Evolutionary conservation across 2,888 invertebrate species (phyloP).

Genomic region (Lampropteryx suffumata): DNA sequence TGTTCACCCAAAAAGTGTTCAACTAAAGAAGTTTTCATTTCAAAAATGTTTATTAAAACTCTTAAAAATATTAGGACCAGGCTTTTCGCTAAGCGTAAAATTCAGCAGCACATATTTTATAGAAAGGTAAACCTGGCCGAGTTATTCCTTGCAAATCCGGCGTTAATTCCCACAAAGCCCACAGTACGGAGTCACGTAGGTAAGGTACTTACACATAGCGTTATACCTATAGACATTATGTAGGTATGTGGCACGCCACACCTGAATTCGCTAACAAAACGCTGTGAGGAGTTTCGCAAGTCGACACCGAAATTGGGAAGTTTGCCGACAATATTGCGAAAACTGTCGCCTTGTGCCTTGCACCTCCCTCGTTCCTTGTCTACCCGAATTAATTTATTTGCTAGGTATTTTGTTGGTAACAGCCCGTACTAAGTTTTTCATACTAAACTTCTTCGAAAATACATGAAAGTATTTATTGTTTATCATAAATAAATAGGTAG

Average conservation of each 20-base stretch:
- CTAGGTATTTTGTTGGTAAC: neutral
- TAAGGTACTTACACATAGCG: conserved; percentile 39
- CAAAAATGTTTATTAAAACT: neutral
- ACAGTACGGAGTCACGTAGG: conserved; percentile 66
- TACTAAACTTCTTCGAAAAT: no score
- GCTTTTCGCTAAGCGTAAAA: conserved; percentile 14
- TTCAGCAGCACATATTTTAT: conserved; percentile 27
- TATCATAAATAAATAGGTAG: no score
- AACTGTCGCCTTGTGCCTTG: conserved; percentile 58
- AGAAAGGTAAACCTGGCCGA: conserved; percentile 40
- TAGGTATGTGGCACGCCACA: conserved; percentile 43
- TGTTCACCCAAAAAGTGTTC: no score
- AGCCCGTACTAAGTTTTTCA: neutral
- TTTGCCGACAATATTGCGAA: conserved; percentile 74
- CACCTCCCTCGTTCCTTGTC: conserved; percentile 37
- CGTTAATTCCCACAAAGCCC: conserved; percentile 70
- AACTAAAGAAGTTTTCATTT: no score
- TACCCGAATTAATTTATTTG: conserved; percentile 29
- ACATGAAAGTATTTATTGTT: no score
- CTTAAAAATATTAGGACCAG: neutral
- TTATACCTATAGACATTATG: conserved; percentile 15
- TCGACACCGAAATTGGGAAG: conserved; percentile 76
- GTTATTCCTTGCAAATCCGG: conserved; percentile 66
- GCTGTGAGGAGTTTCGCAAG: conserved; percentile 74
- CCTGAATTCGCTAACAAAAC: conserved; percentile 59